Evolutionary conservation across 1,140 invertebrate genomes (phyloP), one percentile per base, ranked within the genome.

Genomic region (Neuroterus valhalla): DNA sequence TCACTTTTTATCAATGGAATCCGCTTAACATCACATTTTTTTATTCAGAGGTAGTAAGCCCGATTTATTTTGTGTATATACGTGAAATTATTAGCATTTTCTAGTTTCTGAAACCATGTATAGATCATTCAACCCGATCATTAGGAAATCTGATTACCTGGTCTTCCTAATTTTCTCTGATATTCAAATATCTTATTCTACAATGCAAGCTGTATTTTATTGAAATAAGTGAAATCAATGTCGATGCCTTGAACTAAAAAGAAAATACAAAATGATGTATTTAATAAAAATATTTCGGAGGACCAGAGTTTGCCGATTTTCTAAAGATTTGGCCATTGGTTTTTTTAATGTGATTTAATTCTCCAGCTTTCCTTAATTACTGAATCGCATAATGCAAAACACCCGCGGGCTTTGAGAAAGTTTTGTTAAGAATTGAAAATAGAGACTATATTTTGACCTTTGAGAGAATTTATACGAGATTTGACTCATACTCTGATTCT

Each of bases 401-500:
- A 62, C 23, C 55, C 55, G 21, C 12, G 21, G 21, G 23, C 55
- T 62, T 26, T 62, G n/a, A 26, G n/a, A 62, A 62, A 23, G 8
- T 38, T 14, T 62, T 62, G n/a, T 38, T 52, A 52, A 38, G 55
- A 62, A 62, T 12, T 55, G 21, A 55, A 55, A 31, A 23, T 62
- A 62, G 55, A 3, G 26, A 23, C 23, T 26, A 31, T n/a, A 26
- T 31, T 31, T 62, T 62, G 55, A 26, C 23, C 23, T 62, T 62
- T 62, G 31, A 26, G 55, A 31, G 26, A 62, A 62, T 62, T 62
- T 62, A 15, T 31, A 62, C 26, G 55, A 62, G 55, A 55, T 55
- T 55, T 62, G 55, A 62, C 55, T 62, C 55, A 26, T 23, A 62
- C 71, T 74, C 42, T 74, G 75, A 52, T 76, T 72, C 71, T 67